Evolutionary conservation across 2,113 vertebrate genomes (phyloP), one percentile per base, ranked within the genome.

Genomic region (Pantherophis guttatus): DNA sequence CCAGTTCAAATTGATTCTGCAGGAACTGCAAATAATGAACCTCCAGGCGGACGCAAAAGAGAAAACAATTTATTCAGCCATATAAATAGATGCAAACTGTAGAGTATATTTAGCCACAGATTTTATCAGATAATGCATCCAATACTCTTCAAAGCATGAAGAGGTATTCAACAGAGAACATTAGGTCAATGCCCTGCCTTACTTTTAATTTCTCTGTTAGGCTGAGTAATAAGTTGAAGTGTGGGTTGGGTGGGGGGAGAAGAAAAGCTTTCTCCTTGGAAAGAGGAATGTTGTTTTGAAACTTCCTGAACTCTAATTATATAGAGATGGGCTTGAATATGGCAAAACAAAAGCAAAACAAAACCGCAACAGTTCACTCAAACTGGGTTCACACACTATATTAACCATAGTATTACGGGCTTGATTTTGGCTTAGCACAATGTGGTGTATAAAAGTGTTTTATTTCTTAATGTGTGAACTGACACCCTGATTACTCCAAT

Each of bases 11-110:
- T 97, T 97, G 98, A 98, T 98, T 97, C 97, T 97, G 95, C 96
- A 98, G 96, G 97, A 98, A 97, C 97, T 97, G 96, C 97, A 97
- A 98, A 97, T 98, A 98, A 98, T 97, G 97, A 97, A 98, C 96
- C 97, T 97, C 95, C 91, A 96, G 96, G 95, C 93, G 97, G 91
- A 97, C 92, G 89, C 94, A 96, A 95, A 89, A 85, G 0, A 2
- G 75, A 21, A 59, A 54, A 75, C 81, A 92, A 96, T 88, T 96
- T 97, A 97, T 94, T 23, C 96, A 95, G 92, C 93, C 96, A 50
- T 95, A 96, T 95, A 95, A 97, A 97, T 97, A 97, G 33, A 39
- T 81, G 70, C 96, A 97, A 96, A 97, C 95, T 23, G 62, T 94
- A 96, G 94, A 93, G 90, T 96, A 97, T 95, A 93, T 97, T 97